Evolutionary conservation across 2,797 vertebrate genomes (phyloP), one percentile per base, ranked within the genome.

Genomic region (Ibycter americanus): DNA sequence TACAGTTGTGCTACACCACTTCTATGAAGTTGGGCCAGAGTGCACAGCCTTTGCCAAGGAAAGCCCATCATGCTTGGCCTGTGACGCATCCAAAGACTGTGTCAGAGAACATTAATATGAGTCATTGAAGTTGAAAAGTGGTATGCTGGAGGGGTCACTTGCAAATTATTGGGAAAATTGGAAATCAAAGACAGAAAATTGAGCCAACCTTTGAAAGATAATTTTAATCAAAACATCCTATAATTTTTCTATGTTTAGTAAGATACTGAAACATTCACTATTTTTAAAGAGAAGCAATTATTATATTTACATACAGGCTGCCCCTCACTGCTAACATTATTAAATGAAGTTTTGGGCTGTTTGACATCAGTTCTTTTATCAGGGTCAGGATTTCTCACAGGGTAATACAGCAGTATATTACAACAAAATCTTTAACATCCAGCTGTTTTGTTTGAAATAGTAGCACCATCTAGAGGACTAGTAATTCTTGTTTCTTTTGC

Each of bases 391-490:
- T 89, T 91, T 91, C 67, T 92, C 73, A 70, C 49, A 81, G 32
- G 12, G 3, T 47, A 40, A n/a, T 36, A 18, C 36, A 81, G 56
- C 29, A 71, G 25, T 22, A 4, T 10, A 58, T 42, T 78, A 73
- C 74, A 67, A 49, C 22, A 52, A 58, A 87, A 51, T 59, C 55
- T 79, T 68, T 14, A 52, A 62, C 27, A 76, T 62, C 19, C 31
- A 65, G 26, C 59, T 91, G 67, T 58, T 83, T 94, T 95, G 34
- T 96, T 95, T 92, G 87, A 96, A 94, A 95, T 87, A 81, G 84
- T 65, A 91, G 96, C 96, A 95, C 96, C 96, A 96, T 92, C 96
- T 97, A 97, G 95, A 96, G 96, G 96, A 65, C 82, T 90, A 71
- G 23, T 70, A 89, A 74, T 94, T 88, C 51, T 71, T 65, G 16